Conservation (phyloP, 1,140 invertebrate species). For the Monomorium pharaonis region DNA sequence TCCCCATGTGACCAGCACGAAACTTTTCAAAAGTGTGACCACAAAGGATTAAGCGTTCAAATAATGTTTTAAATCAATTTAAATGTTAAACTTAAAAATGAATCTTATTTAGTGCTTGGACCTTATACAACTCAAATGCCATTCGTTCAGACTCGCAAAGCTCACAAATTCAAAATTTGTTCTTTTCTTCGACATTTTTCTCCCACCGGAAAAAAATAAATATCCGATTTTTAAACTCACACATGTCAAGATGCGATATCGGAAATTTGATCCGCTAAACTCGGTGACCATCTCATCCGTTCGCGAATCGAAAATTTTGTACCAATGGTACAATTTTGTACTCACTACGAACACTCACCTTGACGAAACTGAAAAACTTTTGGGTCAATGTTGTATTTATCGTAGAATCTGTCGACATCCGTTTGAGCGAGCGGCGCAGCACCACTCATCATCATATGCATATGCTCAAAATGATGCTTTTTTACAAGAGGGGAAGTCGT, state of each 20-base stretch:
- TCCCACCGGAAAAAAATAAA: neutral
- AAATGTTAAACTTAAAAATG: no score
- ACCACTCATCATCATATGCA: slow-evolving; percentile 83
- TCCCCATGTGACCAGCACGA: no score
- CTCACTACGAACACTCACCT: slow-evolving; percentile 74
- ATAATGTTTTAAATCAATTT: no score
- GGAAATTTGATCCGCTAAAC: slow-evolving; percentile 1
- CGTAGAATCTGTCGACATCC: slow-evolving; percentile 84
- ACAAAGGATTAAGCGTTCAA: no score
- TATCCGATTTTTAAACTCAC: neutral
- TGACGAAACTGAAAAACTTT: slow-evolving; percentile 70
- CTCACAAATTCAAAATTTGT: slow-evolving; percentile 10
- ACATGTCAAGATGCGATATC: neutral
- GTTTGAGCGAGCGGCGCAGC: slow-evolving; percentile 85
- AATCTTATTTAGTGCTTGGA: no score
- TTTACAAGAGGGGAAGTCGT: slow-evolving; percentile 82
- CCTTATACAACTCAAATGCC: neutral
- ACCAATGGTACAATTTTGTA: neutral
- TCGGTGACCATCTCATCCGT: neutral
- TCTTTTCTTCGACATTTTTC: neutral
- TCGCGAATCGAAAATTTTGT: neutral
- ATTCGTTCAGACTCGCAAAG: neutral
- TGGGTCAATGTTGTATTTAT: slow-evolving; percentile 46
- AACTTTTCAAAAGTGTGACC: no score
- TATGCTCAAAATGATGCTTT: slow-evolving; percentile 77